A percentile compares a stretch with the other conserved stretches of the same genome.
phyloP scores from a whole-genome alignment of 2,797 vertebrate species.

The Zalophus californianus region DNA sequence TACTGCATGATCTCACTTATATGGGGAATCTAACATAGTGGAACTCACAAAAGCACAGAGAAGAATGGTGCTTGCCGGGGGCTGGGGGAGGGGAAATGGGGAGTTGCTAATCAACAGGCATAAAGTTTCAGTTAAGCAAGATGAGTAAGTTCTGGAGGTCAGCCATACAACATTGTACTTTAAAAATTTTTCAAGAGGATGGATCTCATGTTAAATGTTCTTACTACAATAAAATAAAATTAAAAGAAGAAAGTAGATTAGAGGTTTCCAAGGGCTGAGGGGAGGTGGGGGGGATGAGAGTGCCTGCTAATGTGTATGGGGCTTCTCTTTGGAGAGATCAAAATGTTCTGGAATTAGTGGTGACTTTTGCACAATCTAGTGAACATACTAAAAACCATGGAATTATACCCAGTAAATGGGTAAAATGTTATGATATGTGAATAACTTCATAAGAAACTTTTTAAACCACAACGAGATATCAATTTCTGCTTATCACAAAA shows the following conservation, averaged over 20 bases:
- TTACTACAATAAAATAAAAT: constrained; percentile 1
- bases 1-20: neutral
- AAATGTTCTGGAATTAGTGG: constrained; percentile 42
- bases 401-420: neutral
- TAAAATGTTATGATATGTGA: constrained; percentile 30
- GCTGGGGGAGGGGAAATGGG: neutral
- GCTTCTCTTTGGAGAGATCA: neutral
- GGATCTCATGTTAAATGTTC: neutral
- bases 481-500: constrained; percentile 49
- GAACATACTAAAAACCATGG: neutral
- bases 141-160: neutral
- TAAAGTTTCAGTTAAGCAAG: constrained; percentile 29
- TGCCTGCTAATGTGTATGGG: neutral
- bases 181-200: neutral
- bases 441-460: neutral
- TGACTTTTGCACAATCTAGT: neutral
- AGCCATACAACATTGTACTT: neutral
- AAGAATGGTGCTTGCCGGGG: neutral
- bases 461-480: constrained; percentile 3
- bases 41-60: neutral
- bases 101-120: neutral
- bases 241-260: neutral
- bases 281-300: neutral
- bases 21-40: neutral
- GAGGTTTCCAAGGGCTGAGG: neutral